Percentiles rank a stretch among this genome's conserved stretches.
phyloP scores from a whole-genome alignment of 2,797 vertebrate species.

The Macropodus opercularis region DNA sequence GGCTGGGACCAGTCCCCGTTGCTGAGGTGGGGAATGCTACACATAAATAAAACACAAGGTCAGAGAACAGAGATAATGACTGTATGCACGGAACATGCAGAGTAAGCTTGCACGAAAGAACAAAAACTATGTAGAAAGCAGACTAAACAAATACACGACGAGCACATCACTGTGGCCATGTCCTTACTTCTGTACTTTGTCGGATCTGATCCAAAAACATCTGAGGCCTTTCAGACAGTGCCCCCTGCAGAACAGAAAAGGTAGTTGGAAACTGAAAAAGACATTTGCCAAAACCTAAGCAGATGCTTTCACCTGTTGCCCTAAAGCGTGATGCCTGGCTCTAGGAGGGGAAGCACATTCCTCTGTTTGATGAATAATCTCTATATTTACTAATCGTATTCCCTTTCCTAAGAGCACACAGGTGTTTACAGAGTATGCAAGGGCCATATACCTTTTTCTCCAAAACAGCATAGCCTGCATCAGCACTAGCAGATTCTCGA shows the following conservation, averaged over 20 bases:
- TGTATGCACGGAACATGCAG: not conserved
- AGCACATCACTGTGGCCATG: slow-evolving; percentile 28
- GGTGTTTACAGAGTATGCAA: not conserved
- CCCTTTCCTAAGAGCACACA: not conserved
- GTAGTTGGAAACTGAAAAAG: not conserved
- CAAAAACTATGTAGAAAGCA: not conserved
- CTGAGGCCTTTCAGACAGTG: slow-evolving; percentile 86
- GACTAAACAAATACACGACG: not conserved
- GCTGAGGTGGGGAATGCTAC: slow-evolving; percentile 75
- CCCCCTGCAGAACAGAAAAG: slow-evolving; percentile 77
- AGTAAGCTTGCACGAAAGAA: not conserved
- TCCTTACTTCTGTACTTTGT: slow-evolving; percentile 83
- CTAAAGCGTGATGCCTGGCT: too few species aligned
- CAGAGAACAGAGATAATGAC: not conserved
- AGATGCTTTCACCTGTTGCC: too few species aligned
- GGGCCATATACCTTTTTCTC: slow-evolving; percentile 87
- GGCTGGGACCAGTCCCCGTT: slow-evolving; percentile 85
- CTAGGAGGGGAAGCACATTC: not conserved
- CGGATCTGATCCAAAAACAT: slow-evolving; percentile 87
- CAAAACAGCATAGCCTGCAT: slow-evolving; percentile 91
- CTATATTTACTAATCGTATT: not conserved
- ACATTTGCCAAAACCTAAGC: not conserved
- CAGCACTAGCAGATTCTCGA: slow-evolving; percentile 89
- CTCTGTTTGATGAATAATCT: not conserved
- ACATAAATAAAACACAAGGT: slow-evolving; percentile 1